Evolutionary conservation across 1,140 invertebrate genomes (phyloP), one percentile per base, ranked within the genome.

Genomic region (Drosophila funebris): DNA sequence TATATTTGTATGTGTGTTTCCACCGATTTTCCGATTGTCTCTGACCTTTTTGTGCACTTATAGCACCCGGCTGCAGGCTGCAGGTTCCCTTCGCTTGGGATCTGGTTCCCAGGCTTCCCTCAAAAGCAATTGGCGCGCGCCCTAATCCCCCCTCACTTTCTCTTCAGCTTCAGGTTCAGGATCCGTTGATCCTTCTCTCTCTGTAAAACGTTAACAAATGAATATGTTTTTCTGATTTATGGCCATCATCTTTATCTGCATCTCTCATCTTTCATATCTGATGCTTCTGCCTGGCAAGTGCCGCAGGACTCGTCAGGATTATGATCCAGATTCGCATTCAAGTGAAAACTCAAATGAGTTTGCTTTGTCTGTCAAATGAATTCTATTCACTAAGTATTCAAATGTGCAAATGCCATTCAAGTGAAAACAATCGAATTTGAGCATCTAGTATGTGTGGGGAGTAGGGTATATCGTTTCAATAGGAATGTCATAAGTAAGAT

Each of bases 1-100:
- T 53, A 7, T 29, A 2, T 18, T n/a, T 5, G 4, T 27, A 37
- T 56, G 14, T 8, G 13, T 33, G 14, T 31, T 9, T 37, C 39
- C 27, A 33, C 0, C 37, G 27, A 54, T 53, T 64, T 53, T 44
- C 31, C 31, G 37, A 58, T 66, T 57, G 52, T 52, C 33, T 27
- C n/a, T 64, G 61, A 64, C 68, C 68, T 64, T 57, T 56, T 50
- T 48, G 60, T 64, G 62, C 27, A 31, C 61, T 50, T 66, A 67
- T 56, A 44, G 67, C 67, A 64, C 60, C 50, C 67, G 31, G 39
- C 37, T 41, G 33, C 16, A n/a, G 20, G 44, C 36, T 36, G 27
- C 36, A 48, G 27, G 29, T 43, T 33, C 13, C 18, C 27, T 8
- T 2, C 13, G 6, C 13, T 1, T 3, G 24, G 13, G 22, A 29